phyloP scores from a whole-genome alignment of 2,888 invertebrate species.

The Lepidocyrtinus sp. region DNA sequence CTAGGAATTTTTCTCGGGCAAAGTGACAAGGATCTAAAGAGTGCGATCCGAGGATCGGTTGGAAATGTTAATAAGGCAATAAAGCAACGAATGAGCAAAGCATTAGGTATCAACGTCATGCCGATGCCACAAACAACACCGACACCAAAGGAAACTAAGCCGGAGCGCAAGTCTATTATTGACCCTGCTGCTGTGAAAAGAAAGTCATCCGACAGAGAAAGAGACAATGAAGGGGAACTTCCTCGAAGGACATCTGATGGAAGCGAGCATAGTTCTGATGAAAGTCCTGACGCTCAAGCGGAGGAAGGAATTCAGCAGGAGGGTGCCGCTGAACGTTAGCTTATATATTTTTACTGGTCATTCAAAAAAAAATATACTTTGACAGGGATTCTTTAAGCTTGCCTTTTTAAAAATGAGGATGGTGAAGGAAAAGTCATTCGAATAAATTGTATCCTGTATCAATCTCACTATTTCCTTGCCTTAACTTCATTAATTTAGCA shows the following conservation, averaged over 20 bases:
- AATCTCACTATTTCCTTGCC: not conserved
- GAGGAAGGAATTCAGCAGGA: not conserved
- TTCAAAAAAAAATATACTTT: no score
- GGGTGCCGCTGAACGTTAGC: not conserved
- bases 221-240: not conserved
- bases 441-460: no score
- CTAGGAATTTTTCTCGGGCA: slow-evolving; percentile 42
- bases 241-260: not conserved
- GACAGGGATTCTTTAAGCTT: no score
- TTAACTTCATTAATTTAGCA: not conserved
- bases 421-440: no score
- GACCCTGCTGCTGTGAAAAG: not conserved
- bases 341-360: no score
- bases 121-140: no score
- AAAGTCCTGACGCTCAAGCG: not conserved
- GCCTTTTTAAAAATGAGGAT: no score
- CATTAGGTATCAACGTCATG: no score
- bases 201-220: not conserved
- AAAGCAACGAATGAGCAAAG: not conserved
- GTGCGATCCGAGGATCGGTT: slow-evolving; percentile 19
- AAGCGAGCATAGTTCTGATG: not conserved
- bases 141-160: no score
- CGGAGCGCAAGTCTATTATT: not conserved
- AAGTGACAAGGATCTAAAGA: slow-evolving; percentile 43
- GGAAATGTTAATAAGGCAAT: not conserved